Conservation (phyloP, 2,113 vertebrate species). For the Nothobranchius furzeri region DNA sequence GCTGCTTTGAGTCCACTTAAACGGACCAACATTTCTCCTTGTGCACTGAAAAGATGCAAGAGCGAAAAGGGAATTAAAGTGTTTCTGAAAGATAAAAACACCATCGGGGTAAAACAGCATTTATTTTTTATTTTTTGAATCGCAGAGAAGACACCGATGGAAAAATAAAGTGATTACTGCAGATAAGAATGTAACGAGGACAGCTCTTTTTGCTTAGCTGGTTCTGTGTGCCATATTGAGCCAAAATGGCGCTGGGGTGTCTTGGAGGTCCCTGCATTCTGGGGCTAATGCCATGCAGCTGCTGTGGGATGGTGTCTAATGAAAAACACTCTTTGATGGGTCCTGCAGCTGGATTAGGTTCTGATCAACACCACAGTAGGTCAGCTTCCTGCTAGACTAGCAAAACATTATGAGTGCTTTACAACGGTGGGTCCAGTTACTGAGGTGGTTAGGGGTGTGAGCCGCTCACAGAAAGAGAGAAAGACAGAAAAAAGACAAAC, state of each 20-base stretch:
- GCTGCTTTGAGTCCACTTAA: slow-evolving; percentile 56
- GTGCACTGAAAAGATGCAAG: slow-evolving; percentile 14
- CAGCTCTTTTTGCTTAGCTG: slow-evolving; percentile 13
- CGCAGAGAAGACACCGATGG: slow-evolving; percentile 20
- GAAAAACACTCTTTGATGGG: slow-evolving; percentile 79
- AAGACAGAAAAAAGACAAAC: neutral
- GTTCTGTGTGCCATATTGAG: slow-evolving; percentile 72
- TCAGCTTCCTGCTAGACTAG: slow-evolving; percentile 70
- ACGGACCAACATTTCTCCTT: slow-evolving; percentile 25
- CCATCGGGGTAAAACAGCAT: no score
- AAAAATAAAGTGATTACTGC: slow-evolving; percentile 31
- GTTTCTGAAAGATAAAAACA: slow-evolving; percentile 34
- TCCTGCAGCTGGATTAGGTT: slow-evolving; percentile 72
- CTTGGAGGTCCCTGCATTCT: slow-evolving; percentile 70
- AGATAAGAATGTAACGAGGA: slow-evolving; percentile 40
- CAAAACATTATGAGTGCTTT: slow-evolving; percentile 67
- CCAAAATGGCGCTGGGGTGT: slow-evolving; percentile 71
- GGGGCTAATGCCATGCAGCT: slow-evolving; percentile 78
- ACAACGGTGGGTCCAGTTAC: slow-evolving; percentile 60
- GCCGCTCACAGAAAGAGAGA: slow-evolving; percentile 29
- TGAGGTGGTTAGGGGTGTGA: slow-evolving; percentile 21
- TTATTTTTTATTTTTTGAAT: no score
- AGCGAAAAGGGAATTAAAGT: slow-evolving; percentile 26
- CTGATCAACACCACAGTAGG: slow-evolving; percentile 79
- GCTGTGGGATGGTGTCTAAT: slow-evolving; percentile 69